phyloP scores from a whole-genome alignment of 2,888 invertebrate genomes.

The Pandemis heparana region DNA sequence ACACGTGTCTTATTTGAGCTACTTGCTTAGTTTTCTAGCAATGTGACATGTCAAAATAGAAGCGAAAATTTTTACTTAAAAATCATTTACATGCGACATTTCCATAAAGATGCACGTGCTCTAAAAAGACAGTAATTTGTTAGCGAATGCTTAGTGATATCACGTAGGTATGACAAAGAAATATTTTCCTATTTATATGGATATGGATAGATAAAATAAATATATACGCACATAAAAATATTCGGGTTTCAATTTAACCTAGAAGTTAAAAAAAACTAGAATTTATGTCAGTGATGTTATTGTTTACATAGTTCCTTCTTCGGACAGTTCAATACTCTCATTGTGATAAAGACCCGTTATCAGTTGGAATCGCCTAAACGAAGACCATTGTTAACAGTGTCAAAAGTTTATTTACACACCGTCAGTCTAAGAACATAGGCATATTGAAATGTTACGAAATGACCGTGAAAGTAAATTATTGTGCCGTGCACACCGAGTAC shows the following conservation, averaged over 20 bases:
- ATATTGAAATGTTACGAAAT: constrained; percentile 79
- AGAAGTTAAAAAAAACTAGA: not conserved
- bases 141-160: no score
- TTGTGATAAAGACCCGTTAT: constrained; percentile 40
- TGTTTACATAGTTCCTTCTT: constrained; percentile 5
- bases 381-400: constrained; percentile 50
- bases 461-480: constrained; percentile 79
- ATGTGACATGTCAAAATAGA: not conserved
- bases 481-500: constrained; percentile 66
- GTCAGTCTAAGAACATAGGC: constrained; percentile 59
- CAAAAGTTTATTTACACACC: constrained; percentile 63
- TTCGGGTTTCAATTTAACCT: not conserved
- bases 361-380: constrained; percentile 48
- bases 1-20: constrained; percentile 56
- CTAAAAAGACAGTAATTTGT: not conserved
- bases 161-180: not conserved
- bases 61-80: not conserved
- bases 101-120: not conserved
- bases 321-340: constrained; percentile 7
- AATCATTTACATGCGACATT: not conserved
- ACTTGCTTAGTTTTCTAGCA: constrained; percentile 27
- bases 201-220: not conserved
- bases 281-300: not conserved
- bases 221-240: not conserved
- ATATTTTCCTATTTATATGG: not conserved